These are phyloP conservation scores for Pachyuromys duprasi DNA, from an alignment of 2,797 vertebrate species.

Conservation along the genomic window DNA sequence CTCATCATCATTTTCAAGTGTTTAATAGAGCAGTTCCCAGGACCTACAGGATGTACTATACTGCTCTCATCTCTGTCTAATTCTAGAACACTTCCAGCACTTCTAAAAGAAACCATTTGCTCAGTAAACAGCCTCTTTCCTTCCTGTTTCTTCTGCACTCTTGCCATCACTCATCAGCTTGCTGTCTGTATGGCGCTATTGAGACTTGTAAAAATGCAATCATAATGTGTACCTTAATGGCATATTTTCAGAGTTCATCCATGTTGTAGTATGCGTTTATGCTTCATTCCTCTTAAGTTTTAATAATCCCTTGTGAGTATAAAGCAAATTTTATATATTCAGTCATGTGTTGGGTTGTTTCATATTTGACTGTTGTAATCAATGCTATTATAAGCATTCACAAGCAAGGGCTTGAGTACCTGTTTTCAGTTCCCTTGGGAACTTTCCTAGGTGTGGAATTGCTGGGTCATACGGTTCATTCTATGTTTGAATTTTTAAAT, in stretches of 20 bases:
- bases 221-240: not conserved
- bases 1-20: not conserved
- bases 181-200: not conserved
- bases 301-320: not conserved
- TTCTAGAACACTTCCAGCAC: slow-evolving; percentile 28
- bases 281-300: not conserved
- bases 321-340: not conserved
- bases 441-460: not conserved
- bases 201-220: not conserved
- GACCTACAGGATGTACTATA: not conserved
- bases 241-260: not conserved
- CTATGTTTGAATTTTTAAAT: slow-evolving; percentile 1
- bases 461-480: not conserved
- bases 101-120: not conserved
- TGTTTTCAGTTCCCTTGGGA: not conserved
- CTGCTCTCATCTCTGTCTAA: not conserved
- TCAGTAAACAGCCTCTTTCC: not conserved
- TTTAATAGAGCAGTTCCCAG: not conserved
- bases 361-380: not conserved
- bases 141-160: not conserved
- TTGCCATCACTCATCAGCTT: not conserved
- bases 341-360: not conserved
- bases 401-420: not conserved
- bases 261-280: not conserved
- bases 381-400: not conserved